phyloP scores from a whole-genome alignment of 2,797 vertebrate species.

The Galago senegalensis region DNA sequence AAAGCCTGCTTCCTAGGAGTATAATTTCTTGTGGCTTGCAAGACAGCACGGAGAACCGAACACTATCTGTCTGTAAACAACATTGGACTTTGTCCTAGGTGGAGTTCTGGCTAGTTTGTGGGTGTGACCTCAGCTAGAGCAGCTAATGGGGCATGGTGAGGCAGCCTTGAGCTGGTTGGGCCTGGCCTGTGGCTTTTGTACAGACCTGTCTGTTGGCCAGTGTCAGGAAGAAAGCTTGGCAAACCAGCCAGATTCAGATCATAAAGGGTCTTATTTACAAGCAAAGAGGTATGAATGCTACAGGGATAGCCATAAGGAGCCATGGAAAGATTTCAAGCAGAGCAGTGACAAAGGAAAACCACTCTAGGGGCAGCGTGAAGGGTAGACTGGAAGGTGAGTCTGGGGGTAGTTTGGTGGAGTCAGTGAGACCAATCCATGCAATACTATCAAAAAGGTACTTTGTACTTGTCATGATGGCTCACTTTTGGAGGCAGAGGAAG shows the following conservation, averaged over 20 bases:
- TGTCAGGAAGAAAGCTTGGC: not conserved
- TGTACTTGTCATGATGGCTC: not conserved
- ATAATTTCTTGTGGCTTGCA: conserved; percentile 40
- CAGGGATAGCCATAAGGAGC: not conserved
- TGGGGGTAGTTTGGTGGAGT: not conserved
- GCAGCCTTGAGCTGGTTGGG: not conserved
- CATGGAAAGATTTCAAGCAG: not conserved
- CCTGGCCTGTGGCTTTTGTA: not conserved
- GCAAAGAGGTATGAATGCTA: not conserved
- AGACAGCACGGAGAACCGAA: not conserved
- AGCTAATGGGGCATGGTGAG: not conserved
- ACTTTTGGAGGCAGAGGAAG: not conserved
- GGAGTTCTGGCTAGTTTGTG: not conserved
- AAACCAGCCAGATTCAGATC: not conserved
- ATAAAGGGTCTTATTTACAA: not conserved
- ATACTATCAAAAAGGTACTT: not conserved
- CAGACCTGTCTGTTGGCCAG: not conserved
- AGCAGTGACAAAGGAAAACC: not conserved
- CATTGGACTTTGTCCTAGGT: not conserved
- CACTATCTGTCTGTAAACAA: not conserved
- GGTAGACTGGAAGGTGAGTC: not conserved
- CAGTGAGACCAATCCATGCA: not conserved
- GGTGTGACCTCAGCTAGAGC: not conserved
- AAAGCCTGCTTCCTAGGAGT: not conserved
- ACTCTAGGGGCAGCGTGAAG: not conserved